Base-by-base conservation (phyloP, 2,113 vertebrate species). In the Neoarius graeffei region DNA sequence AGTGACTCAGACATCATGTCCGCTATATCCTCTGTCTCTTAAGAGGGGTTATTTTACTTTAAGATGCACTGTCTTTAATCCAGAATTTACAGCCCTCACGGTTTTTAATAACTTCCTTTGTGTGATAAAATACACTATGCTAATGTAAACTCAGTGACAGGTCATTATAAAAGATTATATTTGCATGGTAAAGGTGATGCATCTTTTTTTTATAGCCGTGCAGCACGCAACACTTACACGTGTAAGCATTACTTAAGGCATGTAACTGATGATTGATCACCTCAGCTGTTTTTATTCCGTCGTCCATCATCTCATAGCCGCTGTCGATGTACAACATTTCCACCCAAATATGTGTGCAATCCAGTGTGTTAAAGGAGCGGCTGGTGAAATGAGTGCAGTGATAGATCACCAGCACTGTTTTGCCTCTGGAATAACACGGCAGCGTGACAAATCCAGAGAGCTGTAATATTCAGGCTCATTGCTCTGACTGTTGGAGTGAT, bases 341-440 rank as follows among this genome's bases (percentile, higher is more conserved):
- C 82, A 85, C 89, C 88, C 84, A 69, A 85, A 84, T 88, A 83
- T 59, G 84, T 82, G 30, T 62, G 80, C 80, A 66, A 71, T 89
- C 23, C 84, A 77, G 69, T 85, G 50, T 71, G 82, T 69, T 86
- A 83, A 86, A 88, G 74, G 85, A 82, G 67, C 23, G 69, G 59
- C 87, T 67, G 84, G 64, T 62, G 89, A 88, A 91, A 91, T 87
- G 82, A 88, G 89, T 48, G 48, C 17, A 30, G 60, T 88, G 88
- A 91, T 85, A 81, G 81, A 88, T 90, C 77, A 88, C 73, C 23
- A 69, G 67, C 2, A 30, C 77, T n/a, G 66, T 25, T 79, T 52
- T 14, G 27, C 79, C 67, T 50, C 83, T 71, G 80, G 86, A 73
- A 85, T 81, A 85, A 90, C 73, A 59, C 64, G 50, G 89, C 30